A percentile compares a stretch with the other conserved stretches of the same genome.
These are phyloP conservation scores for Rhipidura dahli DNA, from an alignment of 2,113 vertebrate species.

Conservation along the genomic window DNA sequence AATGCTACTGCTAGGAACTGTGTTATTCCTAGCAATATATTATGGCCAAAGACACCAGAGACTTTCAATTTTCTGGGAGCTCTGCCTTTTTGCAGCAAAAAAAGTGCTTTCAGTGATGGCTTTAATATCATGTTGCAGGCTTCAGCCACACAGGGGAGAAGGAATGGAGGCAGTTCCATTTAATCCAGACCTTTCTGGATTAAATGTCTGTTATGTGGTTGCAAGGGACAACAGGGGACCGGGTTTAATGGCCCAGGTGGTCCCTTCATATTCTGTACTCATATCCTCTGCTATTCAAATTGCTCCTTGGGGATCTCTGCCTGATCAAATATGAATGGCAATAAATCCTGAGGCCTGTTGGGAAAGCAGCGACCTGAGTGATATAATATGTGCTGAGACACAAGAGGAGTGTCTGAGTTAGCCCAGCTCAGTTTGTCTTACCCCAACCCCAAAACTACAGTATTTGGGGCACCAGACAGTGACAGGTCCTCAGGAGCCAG, in stretches of 20 bases:
- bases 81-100: constrained; percentile 43
- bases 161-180: not conserved
- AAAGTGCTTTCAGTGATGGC: not conserved
- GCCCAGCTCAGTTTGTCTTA: not conserved
- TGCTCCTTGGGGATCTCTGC: constrained; percentile 14
- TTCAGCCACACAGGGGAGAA: not conserved
- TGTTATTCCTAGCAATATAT: constrained; percentile 27
- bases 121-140: constrained; percentile 43
- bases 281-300: constrained; percentile 37
- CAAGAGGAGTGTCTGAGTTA: not conserved
- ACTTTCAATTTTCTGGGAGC: constrained; percentile 42
- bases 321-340: constrained; percentile 21
- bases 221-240: constrained; percentile 21
- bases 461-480: not conserved
- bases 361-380: not conserved
- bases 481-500: not conserved
- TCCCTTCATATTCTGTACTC: constrained; percentile 34
- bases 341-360: constrained; percentile 30
- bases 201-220: constrained; percentile 46
- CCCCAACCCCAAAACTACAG: not conserved
- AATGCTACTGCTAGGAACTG: constrained; percentile 11
- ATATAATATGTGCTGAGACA: not conserved
- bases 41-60: constrained; percentile 38
- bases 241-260: constrained; percentile 36
- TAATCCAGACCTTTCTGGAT: constrained; percentile 31